These are phyloP conservation scores for Pygoscelis adeliae DNA, from an alignment of 2,113 vertebrate genomes.

Conservation along the genomic window DNA sequence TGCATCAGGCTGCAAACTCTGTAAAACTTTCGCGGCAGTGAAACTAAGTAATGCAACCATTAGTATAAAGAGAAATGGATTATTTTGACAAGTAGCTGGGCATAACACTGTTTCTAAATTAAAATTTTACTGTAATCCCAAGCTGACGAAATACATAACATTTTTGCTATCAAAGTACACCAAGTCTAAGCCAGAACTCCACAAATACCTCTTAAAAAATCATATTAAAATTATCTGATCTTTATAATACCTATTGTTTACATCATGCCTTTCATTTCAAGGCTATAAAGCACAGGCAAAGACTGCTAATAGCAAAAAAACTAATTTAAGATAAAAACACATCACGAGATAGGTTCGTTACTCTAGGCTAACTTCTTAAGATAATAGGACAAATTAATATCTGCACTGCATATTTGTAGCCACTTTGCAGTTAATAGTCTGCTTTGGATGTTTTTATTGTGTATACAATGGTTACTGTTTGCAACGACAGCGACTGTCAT, in stretches of 20 bases:
- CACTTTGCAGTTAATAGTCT: neutral
- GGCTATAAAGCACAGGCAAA: neutral
- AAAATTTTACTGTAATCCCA: neutral
- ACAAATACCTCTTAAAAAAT: neutral
- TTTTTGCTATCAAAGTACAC: neutral
- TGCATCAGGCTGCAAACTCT: neutral
- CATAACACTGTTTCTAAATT: neutral
- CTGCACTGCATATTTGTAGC: neutral
- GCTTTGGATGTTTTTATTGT: neutral
- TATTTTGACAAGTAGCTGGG: neutral
- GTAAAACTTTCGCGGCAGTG: neutral
- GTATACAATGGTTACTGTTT: slow-evolving; percentile 12
- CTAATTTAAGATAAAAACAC: neutral
- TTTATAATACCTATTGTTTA: neutral
- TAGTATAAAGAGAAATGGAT: neutral
- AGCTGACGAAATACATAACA: neutral
- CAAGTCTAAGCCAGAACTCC: neutral
- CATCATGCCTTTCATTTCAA: neutral
- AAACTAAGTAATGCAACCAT: neutral
- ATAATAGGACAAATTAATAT: neutral
- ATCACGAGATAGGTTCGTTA: neutral
- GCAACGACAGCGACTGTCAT: neutral
- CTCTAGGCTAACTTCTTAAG: neutral
- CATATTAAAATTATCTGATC: neutral
- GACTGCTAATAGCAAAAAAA: neutral